phyloP scores from a whole-genome alignment of 2,113 vertebrate species.

The Octodon degus region DNA sequence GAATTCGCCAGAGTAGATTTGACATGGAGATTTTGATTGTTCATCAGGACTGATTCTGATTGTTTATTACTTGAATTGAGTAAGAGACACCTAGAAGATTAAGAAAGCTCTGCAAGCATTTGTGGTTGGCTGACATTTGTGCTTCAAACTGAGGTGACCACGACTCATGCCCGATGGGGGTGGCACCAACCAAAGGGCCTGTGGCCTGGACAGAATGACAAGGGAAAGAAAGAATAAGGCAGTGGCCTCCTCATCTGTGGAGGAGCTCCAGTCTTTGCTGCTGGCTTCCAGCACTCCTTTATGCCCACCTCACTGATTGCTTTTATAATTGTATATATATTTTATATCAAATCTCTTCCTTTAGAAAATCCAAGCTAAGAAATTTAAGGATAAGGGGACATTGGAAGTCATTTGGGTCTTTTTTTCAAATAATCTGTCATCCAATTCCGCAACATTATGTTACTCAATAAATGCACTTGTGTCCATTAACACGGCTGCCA shows the following conservation, averaged over 20 bases:
- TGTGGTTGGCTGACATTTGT: not conserved
- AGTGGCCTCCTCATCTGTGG: not conserved
- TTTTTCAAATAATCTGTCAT: not conserved
- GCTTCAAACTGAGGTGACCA: not conserved
- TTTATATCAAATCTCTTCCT: not conserved
- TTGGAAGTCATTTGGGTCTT: not conserved
- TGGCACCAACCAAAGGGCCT: not conserved
- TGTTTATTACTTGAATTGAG: not conserved
- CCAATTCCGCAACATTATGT: not conserved
- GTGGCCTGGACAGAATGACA: not conserved
- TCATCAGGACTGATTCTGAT: not conserved
- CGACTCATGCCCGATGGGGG: not conserved
- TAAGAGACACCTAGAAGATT: not conserved
- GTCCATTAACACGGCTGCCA: not conserved
- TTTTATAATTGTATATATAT: not conserved
- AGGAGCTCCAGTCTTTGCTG: not conserved
- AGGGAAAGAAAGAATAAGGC: not conserved
- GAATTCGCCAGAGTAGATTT: not conserved
- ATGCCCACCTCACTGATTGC: not conserved
- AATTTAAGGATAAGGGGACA: not conserved
- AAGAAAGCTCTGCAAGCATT: not conserved
- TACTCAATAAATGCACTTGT: not conserved
- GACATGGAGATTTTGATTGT: not conserved
- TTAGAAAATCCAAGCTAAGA: not conserved
- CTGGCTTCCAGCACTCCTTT: not conserved